phyloP scores from a whole-genome alignment of 2,797 vertebrate genomes.

The Atherinosoma microstoma region DNA sequence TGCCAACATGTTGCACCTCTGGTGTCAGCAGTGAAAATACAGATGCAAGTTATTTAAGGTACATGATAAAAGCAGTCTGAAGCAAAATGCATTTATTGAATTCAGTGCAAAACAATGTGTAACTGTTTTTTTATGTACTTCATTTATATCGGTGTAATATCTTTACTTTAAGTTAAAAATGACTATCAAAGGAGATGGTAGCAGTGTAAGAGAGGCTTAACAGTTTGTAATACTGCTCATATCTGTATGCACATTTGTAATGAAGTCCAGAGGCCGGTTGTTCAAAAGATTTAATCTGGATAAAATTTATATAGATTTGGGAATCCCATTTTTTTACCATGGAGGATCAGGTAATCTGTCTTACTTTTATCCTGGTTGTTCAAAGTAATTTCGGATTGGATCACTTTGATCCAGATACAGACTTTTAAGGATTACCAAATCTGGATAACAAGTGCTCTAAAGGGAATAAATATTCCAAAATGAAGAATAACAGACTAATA shows the following conservation, averaged over 20 bases:
- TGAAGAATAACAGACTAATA: no score
- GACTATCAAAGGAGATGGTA: not conserved
- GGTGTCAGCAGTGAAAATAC: constrained; percentile 46
- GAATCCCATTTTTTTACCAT: no score
- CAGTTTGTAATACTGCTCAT: not conserved
- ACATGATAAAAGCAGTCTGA: not conserved
- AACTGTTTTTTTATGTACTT: not conserved
- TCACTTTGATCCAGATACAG: no score
- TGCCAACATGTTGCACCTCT: constrained; percentile 49
- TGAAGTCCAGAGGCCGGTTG: not conserved
- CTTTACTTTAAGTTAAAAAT: not conserved
- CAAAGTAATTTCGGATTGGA: no score
- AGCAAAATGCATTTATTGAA: not conserved
- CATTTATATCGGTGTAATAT: not conserved
- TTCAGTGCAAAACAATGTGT: not conserved
- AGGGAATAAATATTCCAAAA: no score
- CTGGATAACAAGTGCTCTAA: no score
- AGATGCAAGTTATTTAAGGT: constrained; percentile 18
- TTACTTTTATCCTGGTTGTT: no score
- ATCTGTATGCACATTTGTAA: no score
- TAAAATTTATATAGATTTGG: no score
- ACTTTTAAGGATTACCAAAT: no score
- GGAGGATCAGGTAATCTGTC: no score
- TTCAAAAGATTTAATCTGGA: no score
- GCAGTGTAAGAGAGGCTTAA: not conserved